A percentile compares a stretch with the other conserved stretches of the same genome.
Evolutionary conservation across 2,113 vertebrate genomes (phyloP).

Genomic region (Notiomystis cincta): DNA sequence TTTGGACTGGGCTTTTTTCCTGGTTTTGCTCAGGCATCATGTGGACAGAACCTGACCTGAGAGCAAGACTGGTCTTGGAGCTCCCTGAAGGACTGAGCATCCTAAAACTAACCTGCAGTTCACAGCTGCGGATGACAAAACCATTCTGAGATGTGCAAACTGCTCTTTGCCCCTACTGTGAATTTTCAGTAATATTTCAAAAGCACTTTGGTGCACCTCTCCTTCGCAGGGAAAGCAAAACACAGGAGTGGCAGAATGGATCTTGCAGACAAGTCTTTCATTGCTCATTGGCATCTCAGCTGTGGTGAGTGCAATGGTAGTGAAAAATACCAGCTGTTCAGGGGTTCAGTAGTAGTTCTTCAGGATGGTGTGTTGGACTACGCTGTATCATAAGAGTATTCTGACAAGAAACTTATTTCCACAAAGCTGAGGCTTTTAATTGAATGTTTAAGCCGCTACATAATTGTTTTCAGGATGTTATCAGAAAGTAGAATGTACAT

Average conservation of each 20-base stretch:
- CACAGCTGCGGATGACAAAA: background rate
- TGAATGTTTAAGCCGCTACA: background rate
- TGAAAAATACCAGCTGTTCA: background rate
- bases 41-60: background rate
- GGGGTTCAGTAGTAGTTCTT: background rate
- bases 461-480: background rate
- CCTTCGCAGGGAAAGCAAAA: background rate
- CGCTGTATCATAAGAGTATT: background rate
- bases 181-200: background rate
- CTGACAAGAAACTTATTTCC: background rate
- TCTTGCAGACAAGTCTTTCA: background rate
- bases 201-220: background rate
- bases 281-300: accelerated
- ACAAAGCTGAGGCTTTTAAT: background rate
- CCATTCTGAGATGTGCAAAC: background rate
- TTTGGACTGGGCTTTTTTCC: background rate
- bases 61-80: background rate
- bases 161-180: background rate
- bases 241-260: background rate
- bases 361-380: background rate
- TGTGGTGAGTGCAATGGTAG: background rate
- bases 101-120: no score
- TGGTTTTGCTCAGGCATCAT: background rate
- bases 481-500: background rate
- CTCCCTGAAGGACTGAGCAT: background rate